Evolutionary conservation across 2,797 vertebrate genomes (phyloP), one percentile per base, ranked within the genome.

Genomic region (Sphenopsis melanotis): DNA sequence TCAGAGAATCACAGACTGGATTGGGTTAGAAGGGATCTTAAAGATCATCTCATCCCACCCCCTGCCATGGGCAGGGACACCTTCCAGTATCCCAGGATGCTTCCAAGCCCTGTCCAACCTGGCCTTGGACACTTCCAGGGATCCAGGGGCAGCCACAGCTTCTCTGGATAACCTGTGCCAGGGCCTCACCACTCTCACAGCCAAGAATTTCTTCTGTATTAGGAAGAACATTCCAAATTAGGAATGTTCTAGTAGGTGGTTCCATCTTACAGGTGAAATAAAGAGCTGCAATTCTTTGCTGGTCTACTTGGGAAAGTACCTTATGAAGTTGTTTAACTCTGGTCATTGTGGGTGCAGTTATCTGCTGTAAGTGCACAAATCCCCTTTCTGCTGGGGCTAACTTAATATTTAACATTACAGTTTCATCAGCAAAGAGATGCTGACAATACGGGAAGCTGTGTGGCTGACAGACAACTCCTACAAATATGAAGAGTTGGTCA

Each of bases 381-480:
- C 12, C 12, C 34, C 29, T 47, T 37, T 69, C 36, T 69, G 52
- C 53, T 88, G 65, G 16, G 21, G 12, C 36, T 76, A 17, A 71
- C 55, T 60, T 49, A 3, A 21, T n/a, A 14, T 53, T 69, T 65
- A 30, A 47, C 30, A 8, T 86, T 83, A 16, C 96, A 98, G 98
- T 83, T 98, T 99, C 93, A 98, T 99, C 82, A 99, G 99, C 97
- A 99, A 99, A 96, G 99, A 99, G 92, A 99, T 99, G 93, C 95
- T 99, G 96, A 99, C 99, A 0, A 99, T 99, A 78, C 98, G 99
- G 5, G 99, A 99, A 97, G 99, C 99, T 1, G 99, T 99, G 60
- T 99, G 99, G 99, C 98, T 99, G 77, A 99, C 99, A 1, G 99
- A 99, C 98, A 99, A 99, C 97, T 99, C 99, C 0, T 99, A 99